phyloP scores from a whole-genome alignment of 1,140 invertebrate species.

The Cyrtorhinus lividipennis region DNA sequence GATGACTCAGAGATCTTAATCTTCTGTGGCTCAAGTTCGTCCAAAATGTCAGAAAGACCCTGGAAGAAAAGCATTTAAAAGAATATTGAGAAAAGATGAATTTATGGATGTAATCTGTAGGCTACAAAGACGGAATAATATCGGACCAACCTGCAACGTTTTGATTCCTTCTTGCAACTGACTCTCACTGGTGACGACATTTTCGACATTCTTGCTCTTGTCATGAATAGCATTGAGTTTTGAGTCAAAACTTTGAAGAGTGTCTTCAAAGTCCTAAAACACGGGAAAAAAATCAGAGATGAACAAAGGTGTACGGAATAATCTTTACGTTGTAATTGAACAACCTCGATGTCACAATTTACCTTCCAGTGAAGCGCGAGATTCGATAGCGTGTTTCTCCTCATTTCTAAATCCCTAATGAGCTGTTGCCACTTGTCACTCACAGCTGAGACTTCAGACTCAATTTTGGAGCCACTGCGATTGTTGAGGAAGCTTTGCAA shows the following conservation, averaged over 20 bases:
- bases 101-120: no score
- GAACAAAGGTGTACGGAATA: not conserved
- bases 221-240: constrained; percentile 47
- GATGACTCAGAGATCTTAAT: not conserved
- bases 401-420: constrained; percentile 48
- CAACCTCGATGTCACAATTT: not conserved
- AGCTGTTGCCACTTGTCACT: constrained; percentile 60
- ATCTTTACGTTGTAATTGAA: not conserved
- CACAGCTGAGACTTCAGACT: constrained; percentile 42
- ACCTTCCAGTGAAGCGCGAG: constrained; percentile 60
- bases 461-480: constrained; percentile 43
- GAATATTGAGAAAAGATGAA: no score
- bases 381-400: constrained; percentile 43
- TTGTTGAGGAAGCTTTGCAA: constrained; percentile 46
- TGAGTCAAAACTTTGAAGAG: constrained; percentile 46
- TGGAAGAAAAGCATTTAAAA: no score
- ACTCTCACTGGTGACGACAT: constrained; percentile 50
- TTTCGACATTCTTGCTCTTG: constrained; percentile 55
- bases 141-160: constrained; percentile 51
- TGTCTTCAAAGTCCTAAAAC: constrained; percentile 44
- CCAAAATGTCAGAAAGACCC: not conserved
- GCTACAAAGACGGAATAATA: no score
- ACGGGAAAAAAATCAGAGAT: no score
- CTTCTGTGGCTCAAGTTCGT: not conserved
- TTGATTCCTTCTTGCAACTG: constrained; percentile 53